Evolutionary conservation across 23 tunicate species (phyloP).

Genomic region (Halocynthia aurantium): DNA sequence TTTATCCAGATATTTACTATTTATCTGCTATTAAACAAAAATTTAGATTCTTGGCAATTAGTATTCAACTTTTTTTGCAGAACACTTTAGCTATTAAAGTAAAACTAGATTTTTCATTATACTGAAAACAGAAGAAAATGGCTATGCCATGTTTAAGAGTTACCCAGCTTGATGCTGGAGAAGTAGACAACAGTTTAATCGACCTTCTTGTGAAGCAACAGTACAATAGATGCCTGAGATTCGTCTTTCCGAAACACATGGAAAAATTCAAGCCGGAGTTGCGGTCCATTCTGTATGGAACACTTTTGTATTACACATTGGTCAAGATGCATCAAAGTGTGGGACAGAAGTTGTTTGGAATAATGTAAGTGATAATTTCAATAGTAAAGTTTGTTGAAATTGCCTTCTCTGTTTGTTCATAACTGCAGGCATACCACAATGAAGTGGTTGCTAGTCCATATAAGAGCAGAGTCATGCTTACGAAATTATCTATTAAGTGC

Average conservation of each 20-base stretch:
- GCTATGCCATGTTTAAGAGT: conserved; percentile 43
- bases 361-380: conserved; percentile 19
- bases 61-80: no score
- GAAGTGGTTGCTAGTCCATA: no score
- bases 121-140: background rate
- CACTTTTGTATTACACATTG: conserved; percentile 31
- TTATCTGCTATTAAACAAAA: no score
- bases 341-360: conserved; percentile 51
- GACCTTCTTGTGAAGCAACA: conserved; percentile 22
- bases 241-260: conserved; percentile 8
- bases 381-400: no score
- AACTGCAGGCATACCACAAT: no score
- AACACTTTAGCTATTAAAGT: no score
- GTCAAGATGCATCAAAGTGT: conserved; percentile 33
- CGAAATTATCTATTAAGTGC: no score
- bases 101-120: no score
- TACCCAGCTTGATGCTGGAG: conserved; percentile 43
- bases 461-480: no score
- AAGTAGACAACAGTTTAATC: conserved; percentile 30
- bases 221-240: conserved; percentile 19
- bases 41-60: no score
- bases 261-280: conserved; percentile 26
- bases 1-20: no score
- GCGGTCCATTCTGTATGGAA: conserved; percentile 28
- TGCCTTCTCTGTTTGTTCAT: no score